Base-by-base conservation (phyloP, 2,113 vertebrate species). In the Sylvietta virens region DNA sequence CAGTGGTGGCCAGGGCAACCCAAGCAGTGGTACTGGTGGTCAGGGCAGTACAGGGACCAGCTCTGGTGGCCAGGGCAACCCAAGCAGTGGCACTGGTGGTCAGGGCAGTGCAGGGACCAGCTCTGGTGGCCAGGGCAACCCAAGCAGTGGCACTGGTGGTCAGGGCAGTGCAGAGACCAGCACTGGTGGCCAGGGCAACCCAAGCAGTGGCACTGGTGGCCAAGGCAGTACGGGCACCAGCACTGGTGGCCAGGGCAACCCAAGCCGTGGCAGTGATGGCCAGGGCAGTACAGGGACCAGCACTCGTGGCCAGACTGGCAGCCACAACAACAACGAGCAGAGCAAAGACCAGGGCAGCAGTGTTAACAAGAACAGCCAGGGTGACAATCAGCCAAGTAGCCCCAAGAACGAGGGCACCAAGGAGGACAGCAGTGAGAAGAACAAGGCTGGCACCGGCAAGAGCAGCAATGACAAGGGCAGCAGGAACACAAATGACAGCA, bases 301-400 rank as follows among this genome's bases (percentile, higher is more conserved):
- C 45, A 17, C 3, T 35, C 51, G 3, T 22, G 33, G 20, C 44
- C 11, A 44, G 8, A 8, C 8, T 39, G 33, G 6, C 40, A 53
- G 13, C 26, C 37, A 13, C 10, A 21, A 13, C 15, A 4, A 13
- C 10, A 35, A 8, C 10, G 6, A 9, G 8, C 33, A 51, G 33
- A 22, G 5, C 44, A 18, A 7, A 1, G 1, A 3, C 7, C 22
- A 58, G 22, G 2, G 3, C 9, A 10, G 3, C 13, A 11, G 0
- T 10, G 13, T 3, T 16, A 12, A 9, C 1, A 0, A 7, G 22
- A 66, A 30, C 19, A 7, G 8, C 15, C 37, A 66, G 20, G 5
- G 1, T 30, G 53, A 3, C 13, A n/a, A 1, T 7, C 17, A 17
- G 9, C 0, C n/a, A 17, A 9, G 0, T 4, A 28, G 3, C 33